Percentiles rank a stretch among this genome's conserved stretches.
These are phyloP conservation scores for Orestias chungarensis DNA, from an alignment of 2,797 vertebrate species.

Conservation along the genomic window DNA sequence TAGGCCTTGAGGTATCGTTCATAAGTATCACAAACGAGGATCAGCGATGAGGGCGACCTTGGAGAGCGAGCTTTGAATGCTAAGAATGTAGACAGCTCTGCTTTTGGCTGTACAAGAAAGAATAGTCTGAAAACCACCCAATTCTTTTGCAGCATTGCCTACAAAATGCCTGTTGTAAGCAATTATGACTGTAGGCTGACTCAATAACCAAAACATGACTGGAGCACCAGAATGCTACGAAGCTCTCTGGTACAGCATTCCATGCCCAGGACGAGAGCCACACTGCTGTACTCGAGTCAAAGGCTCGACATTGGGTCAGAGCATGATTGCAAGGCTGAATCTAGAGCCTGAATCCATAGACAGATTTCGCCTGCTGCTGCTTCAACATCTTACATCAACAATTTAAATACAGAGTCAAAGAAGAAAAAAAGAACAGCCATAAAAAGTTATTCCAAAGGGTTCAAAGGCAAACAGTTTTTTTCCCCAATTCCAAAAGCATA, in stretches of 20 bases:
- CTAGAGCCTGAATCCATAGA: too few relatives aligned
- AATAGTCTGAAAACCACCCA: neutral
- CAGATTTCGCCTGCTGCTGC: neutral
- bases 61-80: neutral
- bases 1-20: neutral
- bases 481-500: constrained; percentile 12
- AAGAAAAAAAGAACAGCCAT: neutral
- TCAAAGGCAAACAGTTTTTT: constrained; percentile 10
- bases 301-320: neutral
- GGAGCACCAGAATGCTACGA: neutral
- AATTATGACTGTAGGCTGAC: neutral
- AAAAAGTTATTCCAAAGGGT: constrained; percentile 8
- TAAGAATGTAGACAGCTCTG: constrained; percentile 2
- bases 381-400: neutral
- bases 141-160: neutral
- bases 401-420: neutral
- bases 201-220: neutral
- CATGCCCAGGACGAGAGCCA: neutral
- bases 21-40: neutral
- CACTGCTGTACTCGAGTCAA: neutral
- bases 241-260: neutral
- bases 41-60: neutral
- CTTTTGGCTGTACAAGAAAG: neutral
- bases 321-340: neutral
- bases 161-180: neutral